Conservation (phyloP, 2,797 vertebrate genomes). For the Todus mexicanus region DNA sequence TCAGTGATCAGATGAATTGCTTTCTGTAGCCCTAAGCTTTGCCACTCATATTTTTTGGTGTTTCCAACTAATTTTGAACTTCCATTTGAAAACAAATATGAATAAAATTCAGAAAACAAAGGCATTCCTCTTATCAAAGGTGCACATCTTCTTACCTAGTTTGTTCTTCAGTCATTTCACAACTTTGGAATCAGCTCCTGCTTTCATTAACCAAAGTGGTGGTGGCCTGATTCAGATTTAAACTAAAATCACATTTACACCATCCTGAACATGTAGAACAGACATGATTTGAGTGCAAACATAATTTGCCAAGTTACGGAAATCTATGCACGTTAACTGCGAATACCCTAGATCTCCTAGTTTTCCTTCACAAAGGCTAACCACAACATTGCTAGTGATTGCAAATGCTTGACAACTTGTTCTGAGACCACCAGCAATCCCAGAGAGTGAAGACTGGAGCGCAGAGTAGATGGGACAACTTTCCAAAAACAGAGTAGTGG, state of each 20-base stretch:
- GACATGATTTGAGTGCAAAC: neutral
- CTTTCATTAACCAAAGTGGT: neutral
- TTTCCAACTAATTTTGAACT: neutral
- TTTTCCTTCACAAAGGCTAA: neutral
- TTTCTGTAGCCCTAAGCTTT: neutral
- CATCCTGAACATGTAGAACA: neutral
- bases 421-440: neutral
- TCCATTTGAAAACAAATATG: neutral
- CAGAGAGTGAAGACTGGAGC: neutral
- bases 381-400: neutral
- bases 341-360: neutral
- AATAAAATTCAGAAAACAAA: neutral
- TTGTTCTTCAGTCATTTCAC: neutral
- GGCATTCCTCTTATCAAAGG: neutral
- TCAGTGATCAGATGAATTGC: neutral
- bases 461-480: neutral
- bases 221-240: neutral
- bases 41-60: neutral
- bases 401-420: neutral
- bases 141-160: neutral
- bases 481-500: neutral
- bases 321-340: neutral
- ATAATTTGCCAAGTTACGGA: neutral
- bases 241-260: neutral
- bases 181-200: neutral